Percentiles rank a stretch among this genome's conserved stretches.
Conservation (phyloP, 2,888 invertebrate genomes). For the Ethmia dodecea region DNA sequence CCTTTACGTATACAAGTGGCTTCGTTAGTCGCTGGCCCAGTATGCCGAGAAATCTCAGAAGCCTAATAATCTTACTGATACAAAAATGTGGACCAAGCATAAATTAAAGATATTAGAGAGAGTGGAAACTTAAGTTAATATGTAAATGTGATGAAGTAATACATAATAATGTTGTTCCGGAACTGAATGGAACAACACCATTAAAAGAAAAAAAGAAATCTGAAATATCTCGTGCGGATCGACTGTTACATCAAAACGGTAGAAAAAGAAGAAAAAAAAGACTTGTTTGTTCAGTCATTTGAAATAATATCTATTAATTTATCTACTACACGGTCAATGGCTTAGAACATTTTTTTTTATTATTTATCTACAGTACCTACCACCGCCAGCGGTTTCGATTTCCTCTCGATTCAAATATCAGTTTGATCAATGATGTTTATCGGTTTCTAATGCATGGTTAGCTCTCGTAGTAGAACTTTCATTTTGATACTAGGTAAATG, state of each 20-base stretch:
- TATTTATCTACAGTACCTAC: conserved; percentile 1
- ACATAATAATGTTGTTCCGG: conserved; percentile 18
- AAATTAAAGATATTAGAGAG: conserved; percentile 45
- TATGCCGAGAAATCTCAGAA: conserved; percentile 34
- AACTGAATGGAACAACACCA: conserved; percentile 8
- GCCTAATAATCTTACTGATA: conserved; percentile 38
- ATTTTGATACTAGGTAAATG: conserved; percentile 4
- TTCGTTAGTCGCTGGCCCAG: conserved; percentile 27
- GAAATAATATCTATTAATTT: conserved; percentile 9
- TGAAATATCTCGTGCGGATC: too few relatives aligned
- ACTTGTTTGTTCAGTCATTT: conserved; percentile 10
- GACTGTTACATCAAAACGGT: too few relatives aligned
- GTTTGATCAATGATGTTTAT: conserved; percentile 17
- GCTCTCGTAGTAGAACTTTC: conserved; percentile 10
- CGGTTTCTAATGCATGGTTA: conserved; percentile 13
- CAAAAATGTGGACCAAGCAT: conserved; percentile 48
- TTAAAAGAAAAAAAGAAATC: conserved; percentile 4
- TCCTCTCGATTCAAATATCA: conserved; percentile 20
- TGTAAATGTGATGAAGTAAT: conserved; percentile 23
- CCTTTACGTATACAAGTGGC: conserved; percentile 30
- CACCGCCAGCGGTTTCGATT: conserved; percentile 17
- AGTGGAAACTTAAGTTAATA: conserved; percentile 23
- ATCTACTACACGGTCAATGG: conserved; percentile 6
- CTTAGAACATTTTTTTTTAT: conserved; percentile 2
- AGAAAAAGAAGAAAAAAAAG: conserved; percentile 5